Evolutionary conservation across 1,140 invertebrate species (phyloP).

Genomic region (Drosophila fuyamai): DNA sequence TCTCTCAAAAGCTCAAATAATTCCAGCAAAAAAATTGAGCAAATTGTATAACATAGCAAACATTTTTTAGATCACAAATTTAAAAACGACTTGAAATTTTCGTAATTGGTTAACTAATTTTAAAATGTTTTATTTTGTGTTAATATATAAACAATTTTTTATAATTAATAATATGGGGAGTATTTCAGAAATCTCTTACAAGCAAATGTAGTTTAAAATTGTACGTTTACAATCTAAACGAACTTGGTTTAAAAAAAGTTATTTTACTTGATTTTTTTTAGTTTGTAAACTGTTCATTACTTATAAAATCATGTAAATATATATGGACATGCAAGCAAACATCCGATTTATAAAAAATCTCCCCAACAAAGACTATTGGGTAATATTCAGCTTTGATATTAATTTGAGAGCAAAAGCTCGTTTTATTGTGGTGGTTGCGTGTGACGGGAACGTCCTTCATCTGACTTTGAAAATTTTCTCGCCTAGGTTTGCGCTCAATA

Average conservation of each 20-base stretch:
- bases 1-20: conserved; percentile 6
- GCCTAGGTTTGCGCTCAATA: conserved; percentile 34
- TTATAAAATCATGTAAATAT: too few relatives aligned
- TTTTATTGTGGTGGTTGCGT: conserved; percentile 12
- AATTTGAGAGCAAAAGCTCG: conserved; percentile 38
- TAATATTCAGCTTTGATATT: conserved; percentile 12
- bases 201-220: too few relatives aligned
- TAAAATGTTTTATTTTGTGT: too few relatives aligned
- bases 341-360: not conserved
- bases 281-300: not conserved
- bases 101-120: too few relatives aligned
- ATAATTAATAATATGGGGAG: too few relatives aligned
- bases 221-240: too few relatives aligned
- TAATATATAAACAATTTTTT: too few relatives aligned
- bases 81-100: not conserved
- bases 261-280: too few relatives aligned
- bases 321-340: too few relatives aligned
- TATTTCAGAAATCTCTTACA: too few relatives aligned
- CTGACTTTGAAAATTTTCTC: conserved; percentile 72
- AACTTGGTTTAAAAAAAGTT: too few relatives aligned
- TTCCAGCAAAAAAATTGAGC: conserved; percentile 6
- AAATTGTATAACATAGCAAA: not conserved
- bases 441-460: conserved; percentile 75
- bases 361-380: not conserved
- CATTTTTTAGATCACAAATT: not conserved